Evolutionary conservation across 2,113 vertebrate species (phyloP), one percentile per base, ranked within the genome.

Genomic region (Herpailurus yagouaroundi): DNA sequence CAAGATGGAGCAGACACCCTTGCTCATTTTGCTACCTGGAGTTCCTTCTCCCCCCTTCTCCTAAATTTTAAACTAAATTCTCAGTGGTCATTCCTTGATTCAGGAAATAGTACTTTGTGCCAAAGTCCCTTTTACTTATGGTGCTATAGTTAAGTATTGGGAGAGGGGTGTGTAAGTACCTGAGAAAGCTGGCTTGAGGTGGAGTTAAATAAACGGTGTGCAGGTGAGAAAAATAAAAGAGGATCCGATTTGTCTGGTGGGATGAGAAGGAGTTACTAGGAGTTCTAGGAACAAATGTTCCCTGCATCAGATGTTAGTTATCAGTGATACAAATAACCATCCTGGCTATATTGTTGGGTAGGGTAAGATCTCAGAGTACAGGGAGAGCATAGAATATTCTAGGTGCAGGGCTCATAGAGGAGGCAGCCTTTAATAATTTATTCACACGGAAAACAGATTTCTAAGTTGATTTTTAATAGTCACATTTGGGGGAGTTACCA

Each of bases 11-110:
- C 50, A 88, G 66, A 95, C 3, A 68, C 33, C 93, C 94, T 48
- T 85, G 55, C 36, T 97, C 83, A 60, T 85, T 98, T 98, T 97
- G 95, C 88, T 41, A 3, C 27, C 38, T 50, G 60, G 0, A 71
- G 57, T 96, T 97, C 77, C 36, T 97, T 57, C 80, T 96, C 10
- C 2, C 66, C 55, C 41, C 48, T 97, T 27, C 79, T 5, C 91
- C 96, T 92, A 50, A 91, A 83, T 97, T 98, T 96, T 9, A 66
- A 88, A 73, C 93, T 92, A 91, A 76, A 82, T 80, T 90, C 36
- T 96, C 74, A 31, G 18, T n/a, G 77, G 83, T 57, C 85, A 31
- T 27, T 94, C 93, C 81, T 81, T 87, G 83, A 97, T 85, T 98
- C 36, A 80, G 88, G 50, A 92, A 66, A 52, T 81, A 81, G 25